Conservation (phyloP, 2,113 vertebrate genomes). For the Rhineura floridana region DNA sequence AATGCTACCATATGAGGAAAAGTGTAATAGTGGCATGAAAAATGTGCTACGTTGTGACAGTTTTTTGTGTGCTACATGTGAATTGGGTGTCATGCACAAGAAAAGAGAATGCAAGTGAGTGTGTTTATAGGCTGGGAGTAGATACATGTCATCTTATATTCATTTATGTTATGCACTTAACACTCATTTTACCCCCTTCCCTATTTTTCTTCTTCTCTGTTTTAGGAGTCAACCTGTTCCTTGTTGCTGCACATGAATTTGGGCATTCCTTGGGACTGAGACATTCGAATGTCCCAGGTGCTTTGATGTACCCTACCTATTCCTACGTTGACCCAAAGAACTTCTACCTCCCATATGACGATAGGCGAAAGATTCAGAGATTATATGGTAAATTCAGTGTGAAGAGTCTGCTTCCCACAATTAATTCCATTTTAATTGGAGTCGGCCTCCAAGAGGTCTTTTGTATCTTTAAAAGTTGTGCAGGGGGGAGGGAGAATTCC, state of each 20-base stretch:
- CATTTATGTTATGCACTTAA: neutral
- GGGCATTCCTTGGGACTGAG: slow-evolving; percentile 85
- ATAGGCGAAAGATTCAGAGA: slow-evolving; percentile 77
- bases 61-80: neutral
- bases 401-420: neutral
- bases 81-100: too few relatives aligned
- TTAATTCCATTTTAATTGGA: neutral
- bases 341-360: slow-evolving; percentile 79
- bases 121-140: too few relatives aligned
- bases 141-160: neutral
- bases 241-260: slow-evolving; percentile 84
- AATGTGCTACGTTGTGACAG: neutral
- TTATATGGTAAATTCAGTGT: slow-evolving; percentile 79
- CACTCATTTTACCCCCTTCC: neutral
- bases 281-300: slow-evolving; percentile 79
- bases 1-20: neutral
- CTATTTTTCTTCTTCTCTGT: slow-evolving; percentile 1
- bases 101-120: too few relatives aligned
- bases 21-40: neutral
- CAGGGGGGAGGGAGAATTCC: too few relatives aligned
- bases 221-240: slow-evolving; percentile 79
- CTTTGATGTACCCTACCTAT: slow-evolving; percentile 87
- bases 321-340: neutral
- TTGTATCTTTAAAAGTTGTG: too few relatives aligned
- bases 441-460: neutral